Conservation (phyloP, 2,113 vertebrate species). For the Numenius arquata region DNA sequence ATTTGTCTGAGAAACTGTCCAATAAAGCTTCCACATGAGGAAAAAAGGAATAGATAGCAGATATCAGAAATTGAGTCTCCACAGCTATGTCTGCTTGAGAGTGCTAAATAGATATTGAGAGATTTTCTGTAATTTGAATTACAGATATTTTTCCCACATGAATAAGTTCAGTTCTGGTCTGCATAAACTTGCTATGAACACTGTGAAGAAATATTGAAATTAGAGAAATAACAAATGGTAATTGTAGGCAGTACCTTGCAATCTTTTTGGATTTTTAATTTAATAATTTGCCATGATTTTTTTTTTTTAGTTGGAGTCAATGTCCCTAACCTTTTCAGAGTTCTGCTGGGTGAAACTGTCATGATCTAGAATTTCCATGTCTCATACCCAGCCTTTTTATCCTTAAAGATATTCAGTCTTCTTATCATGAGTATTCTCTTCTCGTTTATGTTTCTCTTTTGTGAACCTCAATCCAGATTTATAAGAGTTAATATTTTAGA, state of each 20-base stretch:
- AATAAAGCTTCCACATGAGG: neutral
- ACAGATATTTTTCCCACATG: neutral
- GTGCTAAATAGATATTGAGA: neutral
- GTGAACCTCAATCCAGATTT: neutral
- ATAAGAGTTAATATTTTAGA: neutral
- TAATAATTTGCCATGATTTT: neutral
- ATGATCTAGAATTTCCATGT: neutral
- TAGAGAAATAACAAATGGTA: neutral
- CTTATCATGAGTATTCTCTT: neutral
- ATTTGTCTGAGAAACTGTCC: neutral
- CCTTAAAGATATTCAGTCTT: neutral
- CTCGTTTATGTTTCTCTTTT: neutral
- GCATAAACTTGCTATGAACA: neutral
- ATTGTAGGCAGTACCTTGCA: neutral
- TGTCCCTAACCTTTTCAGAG: neutral
- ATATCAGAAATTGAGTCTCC: neutral
- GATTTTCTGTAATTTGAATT: neutral
- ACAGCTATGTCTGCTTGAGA: neutral
- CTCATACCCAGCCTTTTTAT: neutral
- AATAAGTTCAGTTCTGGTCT: neutral
- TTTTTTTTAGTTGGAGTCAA: neutral
- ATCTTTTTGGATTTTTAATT: neutral
- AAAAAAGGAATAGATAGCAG: neutral
- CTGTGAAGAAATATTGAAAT: neutral
- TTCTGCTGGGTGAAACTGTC: neutral